Base-by-base conservation (phyloP, 2,797 vertebrate species). In the Momotus momota region DNA sequence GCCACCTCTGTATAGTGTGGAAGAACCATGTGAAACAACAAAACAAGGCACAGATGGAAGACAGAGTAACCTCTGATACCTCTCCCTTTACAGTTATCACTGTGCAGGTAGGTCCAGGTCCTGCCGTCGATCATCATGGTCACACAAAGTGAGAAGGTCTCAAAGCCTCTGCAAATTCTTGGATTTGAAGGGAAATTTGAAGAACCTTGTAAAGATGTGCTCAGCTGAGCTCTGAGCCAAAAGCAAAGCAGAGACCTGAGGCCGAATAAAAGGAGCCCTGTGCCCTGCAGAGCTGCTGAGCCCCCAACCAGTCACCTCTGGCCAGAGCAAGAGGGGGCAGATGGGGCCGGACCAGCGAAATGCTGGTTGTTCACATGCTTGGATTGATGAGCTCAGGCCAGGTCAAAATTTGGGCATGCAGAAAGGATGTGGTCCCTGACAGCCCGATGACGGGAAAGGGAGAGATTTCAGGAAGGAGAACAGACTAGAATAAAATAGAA, bases 341-440 rank as follows among this genome's bases (percentile, higher is more conserved):
- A 51, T 19, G 43, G 79, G 81, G 61, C 19, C 40, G 69, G 26
- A 11, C 27, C 65, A 33, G 49, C 2, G 38, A 75, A 78, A 29
- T 0, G 2, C 21, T 3, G 26, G 22, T n/a, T 43, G 2, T 1
- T 33, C 5, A 0, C 4, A 17, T n/a, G 41, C 54, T 83, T 25
- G 14, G 66, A 51, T 12, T 48, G 62, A 33, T 0, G 3, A 84
- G 74, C 38, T 49, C 61, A 61, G 83, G 55, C 4, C 52, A 22
- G 69, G 60, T 73, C 54, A 86, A 81, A 90, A 52, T 55, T 62
- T 45, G 82, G 27, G 40, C 49, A 45, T 14, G 10, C 26, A 54
- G 33, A 54, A 51, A 88, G 45, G 41, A 58, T 52, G n/a, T 5
- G 7, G 67, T 9, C 41, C 61, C 58, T n/a, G 29, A 27, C 33